Percentiles rank a stretch among this genome's conserved stretches.
phyloP scores from a whole-genome alignment of 2,888 invertebrate species.

The Scaptomyza reducta region DNA sequence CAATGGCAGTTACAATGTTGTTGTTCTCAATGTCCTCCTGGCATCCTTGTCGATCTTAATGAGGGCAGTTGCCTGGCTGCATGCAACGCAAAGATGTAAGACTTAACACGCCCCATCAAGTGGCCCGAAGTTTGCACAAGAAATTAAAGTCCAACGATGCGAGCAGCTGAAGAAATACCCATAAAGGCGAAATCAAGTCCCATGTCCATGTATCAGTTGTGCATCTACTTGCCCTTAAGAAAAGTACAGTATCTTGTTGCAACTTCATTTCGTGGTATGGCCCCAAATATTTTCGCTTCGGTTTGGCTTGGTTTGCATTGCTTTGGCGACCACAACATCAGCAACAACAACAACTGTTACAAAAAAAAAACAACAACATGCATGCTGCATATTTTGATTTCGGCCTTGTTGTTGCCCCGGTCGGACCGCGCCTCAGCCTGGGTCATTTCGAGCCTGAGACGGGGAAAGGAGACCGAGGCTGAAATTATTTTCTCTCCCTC shows the following conservation, averaged over 20 bases:
- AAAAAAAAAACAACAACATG: constrained; percentile 62
- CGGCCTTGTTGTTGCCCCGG: constrained; percentile 64
- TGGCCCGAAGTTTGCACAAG: constrained; percentile 74
- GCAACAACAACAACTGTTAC: constrained; percentile 58
- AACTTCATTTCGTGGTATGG: constrained; percentile 78
- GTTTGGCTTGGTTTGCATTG: constrained; percentile 24
- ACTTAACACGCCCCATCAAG: constrained; percentile 60
- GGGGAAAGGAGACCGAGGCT: constrained; percentile 19
- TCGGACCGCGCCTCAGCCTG: constrained; percentile 19
- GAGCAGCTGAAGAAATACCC: constrained; percentile 44
- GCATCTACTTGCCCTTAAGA: constrained; percentile 81
- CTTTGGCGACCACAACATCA: constrained; percentile 60
- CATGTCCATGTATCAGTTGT: constrained; percentile 74
- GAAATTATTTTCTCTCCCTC: constrained; percentile 74
- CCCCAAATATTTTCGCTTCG: constrained; percentile 73
- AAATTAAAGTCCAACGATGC: constrained; percentile 65
- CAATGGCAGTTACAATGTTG: constrained; percentile 34
- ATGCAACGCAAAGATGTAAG: constrained; percentile 41
- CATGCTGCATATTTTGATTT: constrained; percentile 71
- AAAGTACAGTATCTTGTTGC: constrained; percentile 81
- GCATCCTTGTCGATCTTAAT: constrained; percentile 63
- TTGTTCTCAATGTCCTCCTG: constrained; percentile 44
- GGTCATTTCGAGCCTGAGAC: constrained; percentile 6
- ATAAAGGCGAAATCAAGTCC: constrained; percentile 65
- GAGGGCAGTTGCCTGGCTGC: constrained; percentile 62